Conservation (phyloP, 2,888 invertebrate genomes). For the Diplolepis rosae region DNA sequence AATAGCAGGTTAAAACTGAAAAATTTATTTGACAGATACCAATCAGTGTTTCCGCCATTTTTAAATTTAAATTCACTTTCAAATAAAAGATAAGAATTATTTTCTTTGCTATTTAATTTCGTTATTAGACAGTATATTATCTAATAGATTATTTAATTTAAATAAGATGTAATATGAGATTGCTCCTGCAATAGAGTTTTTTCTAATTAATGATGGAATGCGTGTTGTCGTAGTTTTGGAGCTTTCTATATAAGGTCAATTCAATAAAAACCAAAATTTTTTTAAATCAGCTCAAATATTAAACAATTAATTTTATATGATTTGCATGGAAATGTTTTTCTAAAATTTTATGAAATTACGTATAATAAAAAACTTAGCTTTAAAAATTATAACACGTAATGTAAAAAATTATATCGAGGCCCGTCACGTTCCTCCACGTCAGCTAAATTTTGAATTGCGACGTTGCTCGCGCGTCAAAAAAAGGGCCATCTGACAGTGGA, state of each 20-base stretch:
- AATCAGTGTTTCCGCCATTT: neutral
- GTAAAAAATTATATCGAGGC: neutral
- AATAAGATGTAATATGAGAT: too few relatives aligned
- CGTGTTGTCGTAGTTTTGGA: too few relatives aligned
- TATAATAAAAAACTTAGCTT: neutral
- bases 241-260: too few relatives aligned
- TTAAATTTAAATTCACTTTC: neutral
- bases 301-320: too few relatives aligned
- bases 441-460: neutral
- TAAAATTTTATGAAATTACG: too few relatives aligned
- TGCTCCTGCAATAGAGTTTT: too few relatives aligned
- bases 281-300: too few relatives aligned
- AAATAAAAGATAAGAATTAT: neutral
- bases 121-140: too few relatives aligned
- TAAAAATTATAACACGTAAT: neutral
- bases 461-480: neutral
- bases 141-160: too few relatives aligned
- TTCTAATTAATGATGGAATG: too few relatives aligned
- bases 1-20: neutral
- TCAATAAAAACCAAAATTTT: too few relatives aligned
- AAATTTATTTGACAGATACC: neutral
- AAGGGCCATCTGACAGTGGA: constrained; percentile 53
- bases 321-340: neutral
- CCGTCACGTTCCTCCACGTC: neutral
- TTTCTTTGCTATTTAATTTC: neutral